A percentile compares a stretch with the other conserved stretches of the same genome.
phyloP scores from a whole-genome alignment of 2,888 invertebrate genomes.

The Anthophora plumipes region DNA sequence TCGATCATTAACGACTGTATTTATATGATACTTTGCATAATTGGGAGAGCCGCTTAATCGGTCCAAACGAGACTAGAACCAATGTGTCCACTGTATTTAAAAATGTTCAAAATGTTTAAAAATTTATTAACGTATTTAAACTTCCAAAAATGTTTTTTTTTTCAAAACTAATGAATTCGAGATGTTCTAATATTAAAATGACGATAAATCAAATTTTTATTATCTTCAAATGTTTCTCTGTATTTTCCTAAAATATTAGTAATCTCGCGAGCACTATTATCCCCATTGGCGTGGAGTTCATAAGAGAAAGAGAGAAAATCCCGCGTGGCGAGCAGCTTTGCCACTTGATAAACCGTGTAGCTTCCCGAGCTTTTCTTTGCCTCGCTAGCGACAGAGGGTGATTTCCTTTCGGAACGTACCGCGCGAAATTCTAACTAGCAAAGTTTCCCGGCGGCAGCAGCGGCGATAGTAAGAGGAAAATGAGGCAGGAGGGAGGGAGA shows the following conservation, averaged over 20 bases:
- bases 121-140: too few relatives aligned
- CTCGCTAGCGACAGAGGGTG: conserved; percentile 58
- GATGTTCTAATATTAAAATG: too few relatives aligned
- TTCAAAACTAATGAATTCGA: too few relatives aligned
- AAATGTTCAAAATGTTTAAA: too few relatives aligned
- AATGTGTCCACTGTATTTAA: too few relatives aligned
- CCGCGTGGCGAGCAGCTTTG: conserved; percentile 40
- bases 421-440: conserved; percentile 76
- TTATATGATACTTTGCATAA: too few relatives aligned
- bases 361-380: conserved; percentile 55
- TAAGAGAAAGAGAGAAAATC: conserved; percentile 7
- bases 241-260: neutral
- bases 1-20: too few relatives aligned
- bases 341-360: conserved; percentile 57
- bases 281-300: neutral
- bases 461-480: conserved; percentile 50
- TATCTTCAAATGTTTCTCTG: too few relatives aligned
- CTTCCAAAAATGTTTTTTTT: too few relatives aligned
- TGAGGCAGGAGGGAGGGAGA: conserved; percentile 27
- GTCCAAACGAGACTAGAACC: too few relatives aligned
- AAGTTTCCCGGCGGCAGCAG: conserved; percentile 64
- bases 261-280: neutral
- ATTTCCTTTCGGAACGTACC: conserved; percentile 72
- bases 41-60: too few relatives aligned
- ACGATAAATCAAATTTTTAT: too few relatives aligned